A percentile compares a stretch with the other conserved stretches of the same genome.
These are phyloP conservation scores for Calameuta idolon DNA, from an alignment of 2,888 invertebrate genomes.

Conservation along the genomic window DNA sequence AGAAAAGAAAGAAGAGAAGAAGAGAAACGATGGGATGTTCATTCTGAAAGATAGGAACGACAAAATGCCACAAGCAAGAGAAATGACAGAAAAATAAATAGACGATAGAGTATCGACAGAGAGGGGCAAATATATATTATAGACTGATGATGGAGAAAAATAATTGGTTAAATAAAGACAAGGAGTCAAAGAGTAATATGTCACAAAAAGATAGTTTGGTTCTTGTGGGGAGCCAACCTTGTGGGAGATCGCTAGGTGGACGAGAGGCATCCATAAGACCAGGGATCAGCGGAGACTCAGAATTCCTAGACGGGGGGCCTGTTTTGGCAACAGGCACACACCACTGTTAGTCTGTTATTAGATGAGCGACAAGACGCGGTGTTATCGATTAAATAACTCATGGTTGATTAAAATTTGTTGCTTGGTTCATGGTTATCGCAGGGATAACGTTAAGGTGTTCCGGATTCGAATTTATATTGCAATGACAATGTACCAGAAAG, in stretches of 20 bases:
- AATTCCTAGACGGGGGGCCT: conserved; percentile 76
- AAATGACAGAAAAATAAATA: conserved; percentile 20
- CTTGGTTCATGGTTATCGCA: not conserved
- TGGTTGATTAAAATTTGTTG: not conserved
- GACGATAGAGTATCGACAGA: not conserved
- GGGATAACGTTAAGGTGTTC: not conserved
- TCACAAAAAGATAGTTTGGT: conserved; percentile 19
- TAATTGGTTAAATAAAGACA: conserved; percentile 14
- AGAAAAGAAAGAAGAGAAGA: conserved; percentile 22
- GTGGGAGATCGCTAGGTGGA: conserved; percentile 71
- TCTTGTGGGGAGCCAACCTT: conserved; percentile 59
- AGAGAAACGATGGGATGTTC: conserved; percentile 14
- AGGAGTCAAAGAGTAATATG: conserved; percentile 1
- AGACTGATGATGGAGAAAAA: not conserved
- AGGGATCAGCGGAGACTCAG: conserved; percentile 76
- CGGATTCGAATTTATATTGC: not conserved
- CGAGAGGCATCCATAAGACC: conserved; percentile 74
- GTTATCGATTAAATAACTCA: not conserved
- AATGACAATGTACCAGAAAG: not conserved
- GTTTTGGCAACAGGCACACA: conserved; percentile 58
- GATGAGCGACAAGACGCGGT: not conserved
- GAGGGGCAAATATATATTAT: conserved; percentile 32
- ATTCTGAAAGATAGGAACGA: not conserved
- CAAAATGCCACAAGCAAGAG: conserved; percentile 5
- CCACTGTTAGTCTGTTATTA: conserved; percentile 51